phyloP scores from a whole-genome alignment of 2,113 vertebrate species.

The Myrmecophaga tridactyla region DNA sequence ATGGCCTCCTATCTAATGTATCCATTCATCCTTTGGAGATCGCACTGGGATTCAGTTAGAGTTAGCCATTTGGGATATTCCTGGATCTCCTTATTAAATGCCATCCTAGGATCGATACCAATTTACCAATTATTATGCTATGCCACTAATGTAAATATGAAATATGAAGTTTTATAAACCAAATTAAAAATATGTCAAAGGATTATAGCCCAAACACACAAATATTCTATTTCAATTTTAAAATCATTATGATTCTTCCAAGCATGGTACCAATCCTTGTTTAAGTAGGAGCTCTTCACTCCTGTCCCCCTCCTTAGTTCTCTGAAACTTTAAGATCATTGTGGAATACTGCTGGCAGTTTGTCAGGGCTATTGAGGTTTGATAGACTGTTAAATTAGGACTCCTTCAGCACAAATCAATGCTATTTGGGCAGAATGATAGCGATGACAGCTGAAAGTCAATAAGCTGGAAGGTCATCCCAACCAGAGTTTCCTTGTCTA shows the following conservation, averaged over 20 bases:
- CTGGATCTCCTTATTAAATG: background rate
- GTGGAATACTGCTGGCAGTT: background rate
- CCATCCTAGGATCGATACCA: background rate
- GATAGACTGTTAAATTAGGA: background rate
- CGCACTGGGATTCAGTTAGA: background rate
- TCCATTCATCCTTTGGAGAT: background rate
- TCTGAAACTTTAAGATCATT: background rate
- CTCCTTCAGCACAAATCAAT: background rate
- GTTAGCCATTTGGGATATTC: background rate
- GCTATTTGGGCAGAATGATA: background rate
- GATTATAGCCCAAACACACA: background rate
- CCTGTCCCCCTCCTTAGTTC: background rate
- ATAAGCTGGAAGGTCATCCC: background rate
- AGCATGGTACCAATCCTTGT: background rate
- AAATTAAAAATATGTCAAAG: background rate
- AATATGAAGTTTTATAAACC: background rate
- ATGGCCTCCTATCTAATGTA: background rate
- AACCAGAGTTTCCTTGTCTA: background rate
- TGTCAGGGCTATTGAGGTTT: background rate
- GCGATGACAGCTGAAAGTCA: background rate
- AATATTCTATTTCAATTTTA: background rate
- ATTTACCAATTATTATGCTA: background rate
- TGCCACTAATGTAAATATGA: background rate
- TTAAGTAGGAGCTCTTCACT: background rate
- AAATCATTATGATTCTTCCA: background rate